Conservation (phyloP, 2,797 vertebrate species). For the Botia almorhae region DNA sequence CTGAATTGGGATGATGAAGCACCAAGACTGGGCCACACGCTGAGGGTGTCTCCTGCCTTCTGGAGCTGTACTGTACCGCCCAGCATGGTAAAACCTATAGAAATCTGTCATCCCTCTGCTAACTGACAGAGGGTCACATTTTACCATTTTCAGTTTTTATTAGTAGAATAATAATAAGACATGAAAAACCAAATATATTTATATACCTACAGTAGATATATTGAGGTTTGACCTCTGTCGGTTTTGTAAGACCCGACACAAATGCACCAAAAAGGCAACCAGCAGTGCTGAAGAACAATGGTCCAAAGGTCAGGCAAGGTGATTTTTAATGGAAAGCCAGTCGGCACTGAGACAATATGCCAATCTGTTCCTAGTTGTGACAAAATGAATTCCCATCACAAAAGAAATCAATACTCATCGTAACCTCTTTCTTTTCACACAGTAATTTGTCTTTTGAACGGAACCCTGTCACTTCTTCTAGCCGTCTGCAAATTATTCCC, state of each 20-base stretch:
- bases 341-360: constrained; percentile 55
- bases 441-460: constrained; percentile 74
- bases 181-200: constrained; percentile 31
- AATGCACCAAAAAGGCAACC: neutral
- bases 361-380: constrained; percentile 59
- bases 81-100: constrained; percentile 25
- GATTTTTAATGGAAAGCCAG: constrained; percentile 63
- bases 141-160: constrained; percentile 18
- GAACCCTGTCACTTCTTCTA: constrained; percentile 70
- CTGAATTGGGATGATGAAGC: constrained; percentile 40
- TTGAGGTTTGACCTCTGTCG: constrained; percentile 26
- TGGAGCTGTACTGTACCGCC: constrained; percentile 32
- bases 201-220: neutral
- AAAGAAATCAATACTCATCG: constrained; percentile 80
- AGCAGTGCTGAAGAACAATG: constrained; percentile 18
- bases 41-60: constrained; percentile 52
- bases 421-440: constrained; percentile 72
- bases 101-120: constrained; percentile 38
- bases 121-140: constrained; percentile 28
- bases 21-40: constrained; percentile 30
- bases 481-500: constrained; percentile 45
- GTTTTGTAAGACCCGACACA: constrained; percentile 28
- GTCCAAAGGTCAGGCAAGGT: constrained; percentile 60
- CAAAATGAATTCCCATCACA: constrained; percentile 77
- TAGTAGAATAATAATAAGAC: constrained; percentile 33